Evolutionary conservation across 1,140 invertebrate species (phyloP), one percentile per base, ranked within the genome.

Genomic region (Rhagoletis pomonella): DNA sequence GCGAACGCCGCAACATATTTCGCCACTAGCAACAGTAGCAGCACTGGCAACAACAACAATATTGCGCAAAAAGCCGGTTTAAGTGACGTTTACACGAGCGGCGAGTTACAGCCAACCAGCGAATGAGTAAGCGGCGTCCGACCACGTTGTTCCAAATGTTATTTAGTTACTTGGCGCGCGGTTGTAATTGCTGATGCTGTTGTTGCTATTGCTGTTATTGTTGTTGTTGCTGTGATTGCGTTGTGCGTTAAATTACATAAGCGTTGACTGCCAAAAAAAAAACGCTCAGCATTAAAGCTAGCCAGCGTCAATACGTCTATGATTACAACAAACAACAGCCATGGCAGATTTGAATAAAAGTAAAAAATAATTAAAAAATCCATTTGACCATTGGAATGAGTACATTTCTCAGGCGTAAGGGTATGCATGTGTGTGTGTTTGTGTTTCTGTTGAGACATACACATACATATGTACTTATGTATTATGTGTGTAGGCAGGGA

Each of bases 241-340:
- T 29, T 62, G 84, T 62, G 29, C 29, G 59, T 64, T 81, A n/a
- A 81, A 81, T 81, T 81, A 55, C 73, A 81, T 81, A 81, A 81
- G 47, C n/a, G 29, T 81, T 81, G 19, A 47, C 1, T 81, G 73
- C 47, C 73, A 6, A 29, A 81, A 81, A 81, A 29, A 29, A 81
- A 19, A 47, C 47, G 73, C 73, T 73, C 29, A 29, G 39, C 67
- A 73, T 17, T 44, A 47, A 73, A 73, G 4, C 42, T 0, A 14
- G 64, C 10, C 47, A 50, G 55, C 19, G n/a, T n/a, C 50, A 81
- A 55, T 81, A 7, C 4, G 73, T 81, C 47, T 55, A 55, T 81
- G 73, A 50, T 81, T 19, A 58, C 73, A 81, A 55, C 6, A n/a
- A 62, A 55, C 10, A 69, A 10, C 12, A 73, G 67, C 67, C 12